Evolutionary conservation across 2,797 vertebrate species (phyloP).

Genomic region (Buceros bicornis): DNA sequence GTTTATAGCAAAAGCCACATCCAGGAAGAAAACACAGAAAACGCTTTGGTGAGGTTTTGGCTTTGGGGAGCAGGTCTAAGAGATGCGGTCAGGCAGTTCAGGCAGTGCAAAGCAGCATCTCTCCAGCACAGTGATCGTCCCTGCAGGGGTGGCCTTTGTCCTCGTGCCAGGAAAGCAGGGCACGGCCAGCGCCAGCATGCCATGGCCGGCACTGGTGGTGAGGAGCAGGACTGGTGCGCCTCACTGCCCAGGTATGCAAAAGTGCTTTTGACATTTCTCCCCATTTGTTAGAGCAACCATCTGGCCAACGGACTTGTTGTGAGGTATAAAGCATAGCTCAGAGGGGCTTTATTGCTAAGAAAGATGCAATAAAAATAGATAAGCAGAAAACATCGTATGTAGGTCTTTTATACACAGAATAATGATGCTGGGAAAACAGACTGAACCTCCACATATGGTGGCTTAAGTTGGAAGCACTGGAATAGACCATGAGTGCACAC

Average conservation of each 20-base stretch:
- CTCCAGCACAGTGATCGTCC: fast-evolving
- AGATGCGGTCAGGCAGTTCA: neutral
- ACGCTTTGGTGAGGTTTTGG: neutral
- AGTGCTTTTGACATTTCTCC: neutral
- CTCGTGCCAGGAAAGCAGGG: neutral
- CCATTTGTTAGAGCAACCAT: neutral
- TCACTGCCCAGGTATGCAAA: neutral
- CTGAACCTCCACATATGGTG: neutral
- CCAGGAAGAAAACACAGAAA: neutral
- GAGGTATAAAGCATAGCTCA: neutral
- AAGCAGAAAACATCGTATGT: neutral
- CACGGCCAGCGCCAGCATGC: neutral
- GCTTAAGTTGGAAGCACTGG: neutral
- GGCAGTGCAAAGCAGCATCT: neutral
- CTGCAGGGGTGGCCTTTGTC: neutral
- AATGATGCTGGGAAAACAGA: neutral
- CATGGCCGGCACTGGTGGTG: fast-evolving
- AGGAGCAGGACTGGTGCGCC: neutral
- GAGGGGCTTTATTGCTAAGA: neutral
- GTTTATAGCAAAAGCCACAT: neutral
- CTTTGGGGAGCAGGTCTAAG: neutral
- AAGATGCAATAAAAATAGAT: neutral
- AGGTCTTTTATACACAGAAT: neutral
- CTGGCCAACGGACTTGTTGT: neutral
- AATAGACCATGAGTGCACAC: neutral